phyloP scores from a whole-genome alignment of 2,888 invertebrate genomes.

The Polia nebulosa region DNA sequence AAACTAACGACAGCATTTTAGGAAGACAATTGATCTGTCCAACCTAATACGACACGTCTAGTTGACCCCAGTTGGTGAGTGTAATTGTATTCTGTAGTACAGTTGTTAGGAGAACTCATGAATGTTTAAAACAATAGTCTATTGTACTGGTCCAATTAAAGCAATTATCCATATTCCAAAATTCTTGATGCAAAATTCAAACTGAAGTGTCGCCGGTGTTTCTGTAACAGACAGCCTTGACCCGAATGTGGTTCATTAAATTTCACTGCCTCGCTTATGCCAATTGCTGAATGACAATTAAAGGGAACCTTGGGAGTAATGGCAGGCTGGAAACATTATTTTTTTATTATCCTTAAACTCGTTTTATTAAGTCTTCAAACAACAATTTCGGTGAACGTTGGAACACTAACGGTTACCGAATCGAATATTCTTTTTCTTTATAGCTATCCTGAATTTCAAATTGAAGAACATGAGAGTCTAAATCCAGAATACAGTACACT shows the following conservation, averaged over 20 bases:
- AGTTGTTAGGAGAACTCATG: conserved; percentile 30
- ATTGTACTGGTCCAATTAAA: conserved; percentile 56
- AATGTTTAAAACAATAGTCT: conserved; percentile 55
- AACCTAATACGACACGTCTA: conserved; percentile 3
- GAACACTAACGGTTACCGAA: conserved; percentile 50
- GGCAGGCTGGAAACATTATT: conserved; percentile 73
- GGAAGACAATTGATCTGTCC: neutral
- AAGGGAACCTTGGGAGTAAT: conserved; percentile 78
- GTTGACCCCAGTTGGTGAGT: conserved; percentile 8
- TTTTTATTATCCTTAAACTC: conserved; percentile 77
- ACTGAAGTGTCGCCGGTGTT: conserved; percentile 62
- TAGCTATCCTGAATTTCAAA: conserved; percentile 3
- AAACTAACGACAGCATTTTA: conserved; percentile 1
- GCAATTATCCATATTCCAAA: conserved; percentile 60
- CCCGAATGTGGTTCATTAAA: conserved; percentile 85
- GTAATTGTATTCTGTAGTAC: conserved; percentile 31
- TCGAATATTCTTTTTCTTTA: conserved; percentile 43
- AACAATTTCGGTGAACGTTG: conserved; percentile 56
- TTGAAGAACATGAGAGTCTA: neutral
- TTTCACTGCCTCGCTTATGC: conserved; percentile 82
- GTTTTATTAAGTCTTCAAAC: conserved; percentile 74
- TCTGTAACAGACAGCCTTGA: conserved; percentile 79
- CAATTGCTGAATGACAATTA: conserved; percentile 85
- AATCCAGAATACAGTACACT: neutral
- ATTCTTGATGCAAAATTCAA: conserved; percentile 66